Percentiles rank a stretch among this genome's conserved stretches.
phyloP scores from a whole-genome alignment of 2,888 invertebrate genomes.

The Caenorhabditis afra region DNA sequence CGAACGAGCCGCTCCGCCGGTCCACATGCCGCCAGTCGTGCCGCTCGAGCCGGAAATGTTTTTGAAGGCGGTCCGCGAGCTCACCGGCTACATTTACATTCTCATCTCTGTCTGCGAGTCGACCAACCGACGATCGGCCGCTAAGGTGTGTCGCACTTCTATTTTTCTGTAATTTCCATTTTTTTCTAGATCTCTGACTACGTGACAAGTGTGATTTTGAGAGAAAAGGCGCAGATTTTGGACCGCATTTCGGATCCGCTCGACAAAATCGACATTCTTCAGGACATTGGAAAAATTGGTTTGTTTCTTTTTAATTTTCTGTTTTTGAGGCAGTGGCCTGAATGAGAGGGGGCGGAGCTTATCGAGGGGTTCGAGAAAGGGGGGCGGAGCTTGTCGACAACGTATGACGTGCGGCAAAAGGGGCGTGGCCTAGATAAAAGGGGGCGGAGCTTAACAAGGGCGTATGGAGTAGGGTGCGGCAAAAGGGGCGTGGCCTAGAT shows the following conservation, averaged over 20 bases:
- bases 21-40: constrained; percentile 12
- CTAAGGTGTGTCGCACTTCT: constrained; percentile 7
- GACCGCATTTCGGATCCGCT: constrained; percentile 14
- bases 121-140: constrained; percentile 44
- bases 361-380: too few species aligned
- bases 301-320: constrained; percentile 2
- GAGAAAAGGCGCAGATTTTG: constrained; percentile 31
- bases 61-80: constrained; percentile 8
- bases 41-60: constrained; percentile 24
- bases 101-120: constrained; percentile 39
- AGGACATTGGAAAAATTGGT: constrained; percentile 57
- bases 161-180: constrained; percentile 3
- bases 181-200: constrained; percentile 42
- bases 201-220: constrained; percentile 14
- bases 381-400: too few species aligned
- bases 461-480: too few species aligned
- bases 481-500: too few species aligned
- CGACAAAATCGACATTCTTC: constrained; percentile 34
- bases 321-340: background rate
- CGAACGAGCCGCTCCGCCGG: too few species aligned
- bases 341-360: too few species aligned
- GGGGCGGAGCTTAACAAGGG: too few species aligned
- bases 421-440: too few species aligned
- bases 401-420: too few species aligned
- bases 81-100: constrained; percentile 35